Evolutionary conservation across 2,888 invertebrate species (phyloP).

Genomic region (Apodemia duryi): DNA sequence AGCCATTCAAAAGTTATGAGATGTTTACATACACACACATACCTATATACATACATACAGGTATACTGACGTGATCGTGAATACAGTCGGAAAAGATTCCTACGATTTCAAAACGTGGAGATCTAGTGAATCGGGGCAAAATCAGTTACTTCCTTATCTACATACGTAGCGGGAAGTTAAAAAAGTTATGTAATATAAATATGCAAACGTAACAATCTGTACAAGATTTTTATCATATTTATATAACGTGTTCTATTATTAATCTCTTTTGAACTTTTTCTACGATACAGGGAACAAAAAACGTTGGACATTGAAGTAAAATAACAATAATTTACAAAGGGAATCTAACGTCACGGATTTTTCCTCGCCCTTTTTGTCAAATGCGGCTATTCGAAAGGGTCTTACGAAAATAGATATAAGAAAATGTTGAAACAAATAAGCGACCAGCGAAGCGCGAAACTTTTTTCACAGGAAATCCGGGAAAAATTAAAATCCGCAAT

Average conservation of each 20-base stretch:
- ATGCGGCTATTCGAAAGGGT: slow-evolving; percentile 44
- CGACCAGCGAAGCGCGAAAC: slow-evolving; percentile 40
- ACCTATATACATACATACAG: no score
- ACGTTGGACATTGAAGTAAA: slow-evolving; percentile 30
- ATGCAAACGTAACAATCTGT: not conserved
- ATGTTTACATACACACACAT: no score
- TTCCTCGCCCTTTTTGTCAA: slow-evolving; percentile 40
- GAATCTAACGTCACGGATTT: slow-evolving; percentile 40
- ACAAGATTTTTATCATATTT: not conserved
- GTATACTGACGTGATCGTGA: no score
- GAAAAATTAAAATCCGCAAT: slow-evolving; percentile 52
- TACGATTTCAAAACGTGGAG: no score
- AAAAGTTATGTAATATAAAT: not conserved
- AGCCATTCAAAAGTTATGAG: no score
- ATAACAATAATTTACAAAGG: slow-evolving; percentile 52
- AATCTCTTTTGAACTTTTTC: slow-evolving; percentile 1
- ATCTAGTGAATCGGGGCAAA: no score
- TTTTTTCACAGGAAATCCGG: slow-evolving; percentile 43
- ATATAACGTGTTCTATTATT: not conserved
- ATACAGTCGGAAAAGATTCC: no score
- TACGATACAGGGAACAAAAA: slow-evolving; percentile 11
- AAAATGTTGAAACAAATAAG: slow-evolving; percentile 53
- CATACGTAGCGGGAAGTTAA: no score
- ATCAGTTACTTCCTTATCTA: no score
- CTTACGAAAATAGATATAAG: slow-evolving; percentile 52